phyloP scores from a whole-genome alignment of 2,113 vertebrate genomes.

The Paradisaea rubra region DNA sequence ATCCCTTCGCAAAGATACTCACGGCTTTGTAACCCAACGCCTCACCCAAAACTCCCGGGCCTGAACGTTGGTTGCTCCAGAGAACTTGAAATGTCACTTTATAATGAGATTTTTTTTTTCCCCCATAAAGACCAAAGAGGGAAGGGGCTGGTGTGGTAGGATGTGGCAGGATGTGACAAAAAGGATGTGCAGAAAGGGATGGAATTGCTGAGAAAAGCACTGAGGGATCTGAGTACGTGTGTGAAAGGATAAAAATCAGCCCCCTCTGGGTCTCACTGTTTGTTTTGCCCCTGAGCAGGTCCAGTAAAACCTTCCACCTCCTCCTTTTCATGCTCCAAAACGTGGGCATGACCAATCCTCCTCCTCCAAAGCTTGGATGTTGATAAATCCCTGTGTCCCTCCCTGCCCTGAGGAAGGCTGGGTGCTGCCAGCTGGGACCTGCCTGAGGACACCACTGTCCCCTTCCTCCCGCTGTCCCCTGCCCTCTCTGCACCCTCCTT shows the following conservation, averaged over 20 bases:
- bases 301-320: neutral
- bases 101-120: too few species aligned
- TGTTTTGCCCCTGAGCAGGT: neutral
- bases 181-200: neutral
- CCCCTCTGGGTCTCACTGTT: neutral
- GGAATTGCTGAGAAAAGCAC: neutral
- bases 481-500: neutral
- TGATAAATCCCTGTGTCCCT: neutral
- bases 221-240: neutral
- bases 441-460: neutral
- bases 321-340: neutral
- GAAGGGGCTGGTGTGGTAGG: neutral
- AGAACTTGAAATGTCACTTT: conserved; percentile 2
- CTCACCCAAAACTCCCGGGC: neutral
- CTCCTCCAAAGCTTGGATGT: neutral
- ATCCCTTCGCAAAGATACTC: neutral
- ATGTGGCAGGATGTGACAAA: neutral
- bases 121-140: neutral
- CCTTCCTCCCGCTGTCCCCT: neutral
- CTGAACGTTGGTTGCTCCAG: neutral
- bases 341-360: neutral
- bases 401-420: neutral
- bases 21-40: neutral
- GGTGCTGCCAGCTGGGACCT: neutral
- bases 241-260: neutral